phyloP scores from a whole-genome alignment of 2,113 vertebrate species.

The Cryptomyrus ogoouensis region DNA sequence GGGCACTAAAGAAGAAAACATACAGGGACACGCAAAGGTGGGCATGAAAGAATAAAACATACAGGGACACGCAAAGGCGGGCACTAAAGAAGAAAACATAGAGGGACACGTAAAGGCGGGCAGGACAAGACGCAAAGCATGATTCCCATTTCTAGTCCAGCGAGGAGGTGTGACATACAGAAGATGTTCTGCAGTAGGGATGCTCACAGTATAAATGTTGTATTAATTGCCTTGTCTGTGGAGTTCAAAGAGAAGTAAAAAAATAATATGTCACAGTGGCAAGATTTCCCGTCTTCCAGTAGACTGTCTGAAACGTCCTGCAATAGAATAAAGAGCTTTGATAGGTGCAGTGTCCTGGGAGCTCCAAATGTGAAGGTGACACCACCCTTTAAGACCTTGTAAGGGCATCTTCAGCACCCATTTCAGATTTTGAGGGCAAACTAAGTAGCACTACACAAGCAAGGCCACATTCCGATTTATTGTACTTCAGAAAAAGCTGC shows the following conservation, averaged over 20 bases:
- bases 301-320: neutral
- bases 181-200: slow-evolving; percentile 19
- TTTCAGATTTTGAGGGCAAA: neutral
- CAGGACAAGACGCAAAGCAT: neutral
- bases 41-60: no score
- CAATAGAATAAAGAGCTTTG: neutral
- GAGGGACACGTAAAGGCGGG: no score
- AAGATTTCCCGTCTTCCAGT: slow-evolving; percentile 25
- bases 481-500: neutral
- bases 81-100: no score
- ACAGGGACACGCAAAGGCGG: no score
- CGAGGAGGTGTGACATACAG: slow-evolving; percentile 26
- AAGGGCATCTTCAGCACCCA: neutral
- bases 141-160: slow-evolving; percentile 16
- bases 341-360: neutral
- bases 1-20: no score
- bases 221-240: slow-evolving; percentile 45
- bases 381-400: neutral
- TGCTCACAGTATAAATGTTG: slow-evolving; percentile 33
- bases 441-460: neutral
- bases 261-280: slow-evolving; percentile 31
- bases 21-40: no score
- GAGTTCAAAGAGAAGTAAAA: slow-evolving; percentile 36
- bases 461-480: neutral
- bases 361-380: neutral